These are phyloP conservation scores for Caenorhabditis virilis DNA, from an alignment of 2,888 invertebrate genomes.

Conservation along the genomic window DNA sequence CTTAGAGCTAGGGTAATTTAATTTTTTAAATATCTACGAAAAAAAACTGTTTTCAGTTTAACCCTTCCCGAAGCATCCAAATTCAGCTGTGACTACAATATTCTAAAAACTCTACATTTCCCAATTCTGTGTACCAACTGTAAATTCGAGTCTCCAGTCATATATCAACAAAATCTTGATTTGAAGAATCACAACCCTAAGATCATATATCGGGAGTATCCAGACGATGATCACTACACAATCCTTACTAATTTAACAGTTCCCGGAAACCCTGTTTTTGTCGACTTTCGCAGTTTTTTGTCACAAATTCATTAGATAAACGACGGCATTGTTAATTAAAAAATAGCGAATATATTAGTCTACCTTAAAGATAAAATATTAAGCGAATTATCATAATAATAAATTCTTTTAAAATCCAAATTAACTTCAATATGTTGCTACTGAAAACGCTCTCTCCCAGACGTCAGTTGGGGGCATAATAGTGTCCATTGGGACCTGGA, in stretches of 20 bases:
- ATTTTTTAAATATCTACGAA: not conserved
- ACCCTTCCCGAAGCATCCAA: conserved; percentile 21
- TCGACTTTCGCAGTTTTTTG: conserved; percentile 20
- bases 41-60: conserved; percentile 3
- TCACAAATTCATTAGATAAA: conserved; percentile 10
- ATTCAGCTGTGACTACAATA: conserved; percentile 20
- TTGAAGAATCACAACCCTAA: conserved; percentile 6
- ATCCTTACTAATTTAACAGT: conserved; percentile 19
- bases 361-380: not conserved
- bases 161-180: conserved; percentile 29
- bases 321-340: conserved; percentile 5
- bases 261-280: conserved; percentile 1
- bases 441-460: conserved; percentile 1
- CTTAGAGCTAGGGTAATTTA: conserved; percentile 4
- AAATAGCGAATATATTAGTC: not conserved
- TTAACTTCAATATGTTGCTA: not conserved
- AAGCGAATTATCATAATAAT: not conserved
- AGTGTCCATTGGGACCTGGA: not conserved
- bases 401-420: not conserved
- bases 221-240: conserved; percentile 21
- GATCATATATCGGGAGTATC: conserved; percentile 15
- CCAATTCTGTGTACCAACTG: conserved; percentile 13
- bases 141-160: conserved; percentile 21
- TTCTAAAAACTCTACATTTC: conserved; percentile 6
- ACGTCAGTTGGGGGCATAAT: not conserved